phyloP scores from a whole-genome alignment of 2,888 invertebrate species.

The Eudemis profundana region DNA sequence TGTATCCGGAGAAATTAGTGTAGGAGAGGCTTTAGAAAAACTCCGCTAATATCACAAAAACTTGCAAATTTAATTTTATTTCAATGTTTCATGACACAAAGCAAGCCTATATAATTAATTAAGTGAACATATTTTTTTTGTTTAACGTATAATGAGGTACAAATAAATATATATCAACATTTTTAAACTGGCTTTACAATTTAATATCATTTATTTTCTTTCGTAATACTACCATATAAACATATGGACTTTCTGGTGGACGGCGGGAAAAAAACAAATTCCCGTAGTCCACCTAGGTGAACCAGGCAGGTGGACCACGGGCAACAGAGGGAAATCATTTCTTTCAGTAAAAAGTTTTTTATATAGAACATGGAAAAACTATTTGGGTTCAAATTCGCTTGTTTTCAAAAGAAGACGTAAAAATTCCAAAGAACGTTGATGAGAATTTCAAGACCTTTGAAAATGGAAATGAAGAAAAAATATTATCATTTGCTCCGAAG shows the following conservation, averaged over 20 bases:
- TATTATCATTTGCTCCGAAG: conserved; percentile 9
- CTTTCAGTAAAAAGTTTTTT: background rate
- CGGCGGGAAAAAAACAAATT: too few species aligned
- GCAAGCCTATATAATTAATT: conserved; percentile 8
- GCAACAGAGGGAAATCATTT: too few species aligned
- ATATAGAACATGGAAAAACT: conserved; percentile 13
- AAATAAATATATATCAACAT: too few species aligned
- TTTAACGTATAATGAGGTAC: too few species aligned
- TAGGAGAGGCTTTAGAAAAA: background rate
- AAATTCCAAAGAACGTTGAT: conserved; percentile 8
- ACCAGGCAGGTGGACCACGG: too few species aligned
- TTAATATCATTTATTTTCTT: too few species aligned
- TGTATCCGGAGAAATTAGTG: conserved; percentile 3
- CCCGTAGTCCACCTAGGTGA: too few species aligned
- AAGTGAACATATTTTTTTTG: background rate
- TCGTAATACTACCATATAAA: too few species aligned
- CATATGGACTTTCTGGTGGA: too few species aligned
- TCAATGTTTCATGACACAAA: conserved; percentile 1
- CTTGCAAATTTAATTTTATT: conserved; percentile 4
- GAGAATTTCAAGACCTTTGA: conserved; percentile 9
- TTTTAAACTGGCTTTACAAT: too few species aligned
- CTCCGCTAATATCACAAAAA: conserved; percentile 11
- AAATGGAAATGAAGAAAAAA: conserved; percentile 17
- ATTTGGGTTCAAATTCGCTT: background rate
- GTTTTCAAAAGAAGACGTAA: conserved; percentile 17